phyloP scores from a whole-genome alignment of 2,888 invertebrate species.

The Thera britannica region DNA sequence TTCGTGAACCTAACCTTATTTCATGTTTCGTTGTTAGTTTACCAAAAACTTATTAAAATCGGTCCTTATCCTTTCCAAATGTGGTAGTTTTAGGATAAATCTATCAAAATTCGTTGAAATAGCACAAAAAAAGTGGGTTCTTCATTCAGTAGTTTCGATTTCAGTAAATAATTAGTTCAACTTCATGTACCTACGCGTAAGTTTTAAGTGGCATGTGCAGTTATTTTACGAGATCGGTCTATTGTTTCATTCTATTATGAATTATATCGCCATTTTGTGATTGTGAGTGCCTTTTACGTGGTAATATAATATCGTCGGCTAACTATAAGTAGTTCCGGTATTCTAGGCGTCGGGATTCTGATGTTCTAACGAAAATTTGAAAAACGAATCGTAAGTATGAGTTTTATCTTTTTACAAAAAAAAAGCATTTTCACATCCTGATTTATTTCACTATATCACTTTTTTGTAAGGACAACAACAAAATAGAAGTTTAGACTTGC shows the following conservation, averaged over 20 bases:
- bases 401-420: conserved; percentile 13
- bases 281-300: conserved; percentile 45
- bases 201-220: conserved; percentile 75
- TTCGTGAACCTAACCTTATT: conserved; percentile 72
- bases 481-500: background rate
- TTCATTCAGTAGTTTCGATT: conserved; percentile 67
- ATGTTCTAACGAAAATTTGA: conserved; percentile 39
- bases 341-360: conserved; percentile 10
- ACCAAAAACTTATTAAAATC: conserved; percentile 59
- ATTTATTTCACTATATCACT: background rate
- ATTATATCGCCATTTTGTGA: conserved; percentile 75
- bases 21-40: conserved; percentile 72
- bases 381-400: conserved; percentile 31
- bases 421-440: conserved; percentile 7
- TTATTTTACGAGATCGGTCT: conserved; percentile 73
- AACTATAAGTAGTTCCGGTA: background rate
- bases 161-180: conserved; percentile 68
- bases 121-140: conserved; percentile 62
- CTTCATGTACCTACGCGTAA: conserved; percentile 62
- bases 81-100: conserved; percentile 46
- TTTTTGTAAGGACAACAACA: background rate
- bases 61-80: conserved; percentile 49
- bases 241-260: conserved; percentile 71
- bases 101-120: conserved; percentile 44
- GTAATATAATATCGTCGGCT: conserved; percentile 36